phyloP scores from a whole-genome alignment of 2,797 vertebrate species.

The Perodicticus potto region DNA sequence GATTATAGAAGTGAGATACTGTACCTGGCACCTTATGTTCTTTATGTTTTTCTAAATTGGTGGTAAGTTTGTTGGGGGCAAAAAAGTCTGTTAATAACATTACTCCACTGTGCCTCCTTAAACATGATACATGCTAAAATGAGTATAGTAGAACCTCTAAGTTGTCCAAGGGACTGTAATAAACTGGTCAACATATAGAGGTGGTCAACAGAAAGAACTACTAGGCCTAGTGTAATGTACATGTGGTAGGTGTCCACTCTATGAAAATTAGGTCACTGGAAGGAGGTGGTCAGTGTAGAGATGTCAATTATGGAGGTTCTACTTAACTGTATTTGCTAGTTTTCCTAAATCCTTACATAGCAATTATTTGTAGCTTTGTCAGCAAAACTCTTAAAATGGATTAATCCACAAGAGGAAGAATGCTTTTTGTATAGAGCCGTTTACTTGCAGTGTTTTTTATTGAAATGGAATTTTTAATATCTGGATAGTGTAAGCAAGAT shows the following conservation, averaged over 20 bases:
- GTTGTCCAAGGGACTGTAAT: no score
- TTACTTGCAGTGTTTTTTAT: conserved; percentile 21
- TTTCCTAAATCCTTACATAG: neutral
- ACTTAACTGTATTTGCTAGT: neutral
- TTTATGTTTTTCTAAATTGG: conserved; percentile 2
- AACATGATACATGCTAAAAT: neutral
- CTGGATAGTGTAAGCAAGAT: conserved; percentile 1
- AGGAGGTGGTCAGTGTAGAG: no score
- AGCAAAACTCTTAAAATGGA: conserved; percentile 41
- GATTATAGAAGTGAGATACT: no score
- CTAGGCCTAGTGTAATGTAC: no score
- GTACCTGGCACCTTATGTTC: neutral
- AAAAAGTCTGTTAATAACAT: neutral
- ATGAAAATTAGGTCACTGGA: no score
- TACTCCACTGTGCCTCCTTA: neutral
- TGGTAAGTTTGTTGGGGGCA: neutral
- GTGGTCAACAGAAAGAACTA: no score
- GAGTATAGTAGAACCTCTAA: neutral
- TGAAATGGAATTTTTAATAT: conserved; percentile 50
- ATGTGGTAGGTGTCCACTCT: no score
- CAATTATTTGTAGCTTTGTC: conserved; percentile 36
- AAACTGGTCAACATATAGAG: no score
- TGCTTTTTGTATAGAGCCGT: neutral
- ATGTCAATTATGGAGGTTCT: no score
- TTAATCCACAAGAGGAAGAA: neutral